phyloP scores from a whole-genome alignment of 2,888 invertebrate genomes.

The Ophion ventricosus region DNA sequence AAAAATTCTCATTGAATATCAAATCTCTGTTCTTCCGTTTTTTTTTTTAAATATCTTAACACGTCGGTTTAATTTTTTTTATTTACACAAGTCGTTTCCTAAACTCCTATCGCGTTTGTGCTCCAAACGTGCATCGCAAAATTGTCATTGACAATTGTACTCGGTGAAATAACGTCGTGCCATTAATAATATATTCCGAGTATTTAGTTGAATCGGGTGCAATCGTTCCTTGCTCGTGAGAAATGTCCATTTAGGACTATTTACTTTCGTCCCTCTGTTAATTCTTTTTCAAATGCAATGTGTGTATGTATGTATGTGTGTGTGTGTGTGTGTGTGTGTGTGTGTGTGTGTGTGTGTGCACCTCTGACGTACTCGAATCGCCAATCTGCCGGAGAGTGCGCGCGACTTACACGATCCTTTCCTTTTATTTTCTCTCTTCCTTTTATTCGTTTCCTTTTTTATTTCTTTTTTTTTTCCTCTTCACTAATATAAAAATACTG shows the following conservation, averaged over 20 bases:
- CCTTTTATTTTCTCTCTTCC: conserved; percentile 19
- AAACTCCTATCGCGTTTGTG: conserved; percentile 39
- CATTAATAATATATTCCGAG: conserved; percentile 36
- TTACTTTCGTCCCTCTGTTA: background rate
- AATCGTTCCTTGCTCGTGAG: background rate
- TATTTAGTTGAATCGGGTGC: conserved; percentile 33
- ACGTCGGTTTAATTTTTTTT: conserved; percentile 19
- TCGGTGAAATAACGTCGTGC: conserved; percentile 26
- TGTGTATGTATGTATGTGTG: too few species aligned
- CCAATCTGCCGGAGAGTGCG: conserved; percentile 56
- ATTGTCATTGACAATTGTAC: conserved; percentile 38
- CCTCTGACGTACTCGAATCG: conserved; percentile 52
- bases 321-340: too few species aligned
- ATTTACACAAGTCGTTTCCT: conserved; percentile 34
- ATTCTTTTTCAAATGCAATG: conserved; percentile 44
- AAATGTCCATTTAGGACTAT: conserved; percentile 25
- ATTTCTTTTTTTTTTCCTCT: conserved; percentile 18
- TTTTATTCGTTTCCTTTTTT: conserved; percentile 30
- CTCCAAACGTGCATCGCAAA: conserved; percentile 64
- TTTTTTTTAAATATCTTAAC: background rate
- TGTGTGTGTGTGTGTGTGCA: too few species aligned
- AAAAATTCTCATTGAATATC: conserved; percentile 54
- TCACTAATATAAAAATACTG: conserved; percentile 80
- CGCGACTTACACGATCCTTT: conserved; percentile 52
- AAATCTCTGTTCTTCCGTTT: conserved; percentile 38